These are phyloP conservation scores for Anoplolepis gracilipes DNA, from an alignment of 1,140 invertebrate genomes.

Conservation along the genomic window DNA sequence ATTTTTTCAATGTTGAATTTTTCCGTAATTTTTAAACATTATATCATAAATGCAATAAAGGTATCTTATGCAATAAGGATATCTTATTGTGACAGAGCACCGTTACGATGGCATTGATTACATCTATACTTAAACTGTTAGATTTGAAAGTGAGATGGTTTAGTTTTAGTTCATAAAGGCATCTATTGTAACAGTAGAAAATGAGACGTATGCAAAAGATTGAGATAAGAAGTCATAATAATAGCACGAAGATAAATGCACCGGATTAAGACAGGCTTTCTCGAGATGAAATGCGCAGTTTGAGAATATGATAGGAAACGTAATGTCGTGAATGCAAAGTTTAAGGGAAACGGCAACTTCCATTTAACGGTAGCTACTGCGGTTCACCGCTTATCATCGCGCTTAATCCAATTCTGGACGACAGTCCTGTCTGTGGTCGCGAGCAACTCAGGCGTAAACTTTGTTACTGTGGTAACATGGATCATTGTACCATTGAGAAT, in stretches of 20 bases:
- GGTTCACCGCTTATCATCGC: conserved; percentile 66
- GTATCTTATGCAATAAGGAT: not conserved
- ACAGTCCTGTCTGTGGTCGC: conserved; percentile 66
- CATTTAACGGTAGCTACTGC: conserved; percentile 68
- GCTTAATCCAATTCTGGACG: conserved; percentile 62
- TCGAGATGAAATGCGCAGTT: not conserved
- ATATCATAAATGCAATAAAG: conserved; percentile 1
- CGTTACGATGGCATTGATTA: not conserved
- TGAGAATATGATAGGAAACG: conserved; percentile 12
- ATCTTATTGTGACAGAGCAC: not conserved
- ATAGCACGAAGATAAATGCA: not conserved
- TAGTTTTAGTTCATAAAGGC: not conserved
- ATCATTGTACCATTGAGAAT: conserved; percentile 23
- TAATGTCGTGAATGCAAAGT: conserved; percentile 8
- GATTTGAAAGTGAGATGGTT: not conserved
- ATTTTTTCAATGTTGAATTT: not conserved
- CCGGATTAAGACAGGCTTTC: not conserved
- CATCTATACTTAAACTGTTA: not conserved
- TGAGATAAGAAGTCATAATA: not conserved
- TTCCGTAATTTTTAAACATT: not conserved
- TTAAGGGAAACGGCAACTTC: conserved; percentile 63
- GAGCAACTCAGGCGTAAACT: conserved; percentile 68
- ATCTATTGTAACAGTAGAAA: not conserved
- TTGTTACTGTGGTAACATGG: conserved; percentile 34
- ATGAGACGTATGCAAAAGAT: not conserved